phyloP scores from a whole-genome alignment of 2,797 vertebrate species.

The Sylvilagus floridanus region DNA sequence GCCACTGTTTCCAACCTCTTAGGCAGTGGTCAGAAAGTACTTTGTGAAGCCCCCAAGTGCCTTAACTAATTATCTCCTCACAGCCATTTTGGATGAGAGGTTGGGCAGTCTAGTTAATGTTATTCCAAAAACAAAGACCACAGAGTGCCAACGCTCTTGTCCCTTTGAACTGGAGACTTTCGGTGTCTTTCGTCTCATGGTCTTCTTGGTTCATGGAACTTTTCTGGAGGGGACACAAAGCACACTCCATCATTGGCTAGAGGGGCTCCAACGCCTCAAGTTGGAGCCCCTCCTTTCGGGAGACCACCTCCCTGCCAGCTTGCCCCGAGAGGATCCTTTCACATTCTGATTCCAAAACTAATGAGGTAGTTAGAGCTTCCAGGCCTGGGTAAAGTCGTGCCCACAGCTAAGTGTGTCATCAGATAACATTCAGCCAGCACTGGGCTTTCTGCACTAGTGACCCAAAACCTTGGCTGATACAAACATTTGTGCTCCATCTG shows the following conservation, averaged over 20 bases:
- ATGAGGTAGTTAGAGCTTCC: slow-evolving; percentile 32
- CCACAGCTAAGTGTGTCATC: neutral
- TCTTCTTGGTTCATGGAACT: slow-evolving; percentile 9
- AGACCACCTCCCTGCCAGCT: neutral
- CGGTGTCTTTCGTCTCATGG: neutral
- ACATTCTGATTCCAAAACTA: slow-evolving; percentile 50
- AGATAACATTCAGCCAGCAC: neutral
- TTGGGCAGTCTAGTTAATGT: neutral
- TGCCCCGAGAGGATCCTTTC: neutral
- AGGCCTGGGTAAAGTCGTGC: neutral
- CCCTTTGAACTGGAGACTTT: slow-evolving; percentile 12
- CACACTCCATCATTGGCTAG: neutral
- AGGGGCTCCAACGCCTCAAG: neutral
- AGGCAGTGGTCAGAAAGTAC: neutral
- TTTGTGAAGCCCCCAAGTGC: neutral
- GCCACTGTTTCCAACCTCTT: neutral
- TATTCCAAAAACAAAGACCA: slow-evolving; percentile 10
- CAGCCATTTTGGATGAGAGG: neutral
- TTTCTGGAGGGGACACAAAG: slow-evolving; percentile 22
- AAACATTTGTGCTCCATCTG: neutral
- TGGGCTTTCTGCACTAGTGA: slow-evolving; percentile 20
- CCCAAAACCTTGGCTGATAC: neutral
- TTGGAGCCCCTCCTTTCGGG: neutral
- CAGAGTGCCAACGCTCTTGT: neutral
- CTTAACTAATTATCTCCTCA: neutral